Base-by-base conservation (phyloP, 2,888 invertebrate species). In the Chalcosyrphus nemorum region DNA sequence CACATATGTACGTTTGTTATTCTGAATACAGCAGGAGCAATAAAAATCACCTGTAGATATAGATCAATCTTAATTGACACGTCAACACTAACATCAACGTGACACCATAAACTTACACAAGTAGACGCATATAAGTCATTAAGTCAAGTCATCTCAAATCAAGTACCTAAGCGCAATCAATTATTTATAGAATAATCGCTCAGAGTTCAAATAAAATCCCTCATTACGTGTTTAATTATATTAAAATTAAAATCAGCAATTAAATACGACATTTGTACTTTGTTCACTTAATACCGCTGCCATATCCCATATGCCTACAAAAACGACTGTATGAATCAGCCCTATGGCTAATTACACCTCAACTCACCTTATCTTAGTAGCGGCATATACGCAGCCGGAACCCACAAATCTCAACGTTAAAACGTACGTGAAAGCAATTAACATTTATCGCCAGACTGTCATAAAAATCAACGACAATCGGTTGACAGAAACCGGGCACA, bases 391-490 rank as follows among this genome's bases (percentile, higher is more conserved):
- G 35, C 56, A 75, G 38, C 56, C 56, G 56, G 65, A 65, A 75
- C 38, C 56, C 45, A 52, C 19, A 52, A 57, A 61, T 59, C 59
- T 52, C 15, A 27, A 59, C 38, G 38, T 61, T 9, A 15, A 50
- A 27, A 38, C 50, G 52, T 59, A 59, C 59, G 43, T 59, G 59
- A 15, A 52, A 15, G 43, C 35, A 76, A 68, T 76, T 59, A 76
- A 61, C 59, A 68, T 54, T 50, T 29, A 59, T 57, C 45, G 45
- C 45, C 35, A 24, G 63, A 15, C 56, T 45, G 56, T 38, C 56
- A 65, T 75, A 66, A 57, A 75, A 66, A 59, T 50, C 59, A 59
- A 47, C 65, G 45, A 47, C 70, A 50, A 50, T 65, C 41, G 54
- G 54, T 38, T 75, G 65, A 56, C 65, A 54, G 47, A 71, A 47